Evolutionary conservation across 1,140 invertebrate genomes (phyloP).

Genomic region (Oedothorax gibbosus): DNA sequence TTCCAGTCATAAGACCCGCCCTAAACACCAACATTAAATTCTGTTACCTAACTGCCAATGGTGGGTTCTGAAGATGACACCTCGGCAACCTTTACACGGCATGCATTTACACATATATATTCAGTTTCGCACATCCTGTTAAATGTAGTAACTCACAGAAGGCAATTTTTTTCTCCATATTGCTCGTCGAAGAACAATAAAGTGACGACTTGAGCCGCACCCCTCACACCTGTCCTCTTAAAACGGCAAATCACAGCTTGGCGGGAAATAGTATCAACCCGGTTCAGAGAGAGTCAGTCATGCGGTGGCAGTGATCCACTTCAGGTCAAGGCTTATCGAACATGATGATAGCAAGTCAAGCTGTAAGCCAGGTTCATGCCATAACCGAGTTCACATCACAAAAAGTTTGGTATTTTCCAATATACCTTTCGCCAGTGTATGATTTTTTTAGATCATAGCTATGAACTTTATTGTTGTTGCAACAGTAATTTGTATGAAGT

Average conservation of each 20-base stretch:
- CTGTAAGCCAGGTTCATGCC: too few species aligned
- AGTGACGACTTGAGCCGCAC: conserved; percentile 20
- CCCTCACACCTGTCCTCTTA: conserved; percentile 28
- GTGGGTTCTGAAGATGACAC: conserved; percentile 15
- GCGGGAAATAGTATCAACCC: conserved; percentile 50
- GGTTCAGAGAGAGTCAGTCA: conserved; percentile 17
- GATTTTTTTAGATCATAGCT: too few species aligned
- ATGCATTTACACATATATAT: not conserved
- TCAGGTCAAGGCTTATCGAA: too few species aligned
- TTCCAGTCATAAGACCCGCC: too few species aligned
- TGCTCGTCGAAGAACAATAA: conserved; percentile 57
- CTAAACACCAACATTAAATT: too few species aligned
- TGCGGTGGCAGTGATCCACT: not conserved
- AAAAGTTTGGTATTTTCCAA: too few species aligned
- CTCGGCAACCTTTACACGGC: not conserved
- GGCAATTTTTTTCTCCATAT: conserved; percentile 46
- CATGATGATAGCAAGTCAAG: too few species aligned
- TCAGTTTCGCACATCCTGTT: conserved; percentile 36
- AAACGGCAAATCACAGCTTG: conserved; percentile 60
- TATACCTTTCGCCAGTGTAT: too few species aligned
- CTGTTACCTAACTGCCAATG: too few species aligned
- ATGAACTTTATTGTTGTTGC: too few species aligned
- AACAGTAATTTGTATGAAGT: too few species aligned
- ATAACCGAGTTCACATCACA: too few species aligned
- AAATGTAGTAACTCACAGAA: conserved; percentile 58